Evolutionary conservation across 2,888 invertebrate genomes (phyloP), one percentile per base, ranked within the genome.

Genomic region (Hoplodrina ambigua): DNA sequence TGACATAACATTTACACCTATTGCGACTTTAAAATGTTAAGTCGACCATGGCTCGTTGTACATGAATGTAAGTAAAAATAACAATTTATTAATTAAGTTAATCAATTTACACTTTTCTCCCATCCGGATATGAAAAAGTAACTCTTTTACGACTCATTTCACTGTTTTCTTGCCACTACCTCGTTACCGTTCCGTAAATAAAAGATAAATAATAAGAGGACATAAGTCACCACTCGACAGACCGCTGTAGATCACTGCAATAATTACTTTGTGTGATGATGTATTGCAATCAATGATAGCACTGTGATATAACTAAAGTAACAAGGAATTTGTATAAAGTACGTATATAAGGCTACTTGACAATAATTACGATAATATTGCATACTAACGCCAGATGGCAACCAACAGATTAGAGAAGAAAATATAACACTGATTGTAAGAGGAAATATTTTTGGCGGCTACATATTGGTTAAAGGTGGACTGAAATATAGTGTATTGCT

Each of bases 251-350:
- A 76, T 37, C 6, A 59, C 49, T 60, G 44, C 50, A 55, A 52
- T 59, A 37, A 30, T 54, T 50, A 49, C 20, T 30, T 60, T 46
- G n/a, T 17, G 17, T 17, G 0, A 17, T 60, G 70, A 59, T 60
- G 37, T 72, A 72, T 56, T 52, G 30, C 59, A 69, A 73, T 77
- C 44, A 77, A 77, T 60, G 55, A 59, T 66, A 75, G 11, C 41
- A 69, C 41, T 54, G 30, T 49, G 49, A 53, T 17, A 59, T 54
- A 41, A 37, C 15, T 61, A 52, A 75, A 37, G n/a, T 46, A 11
- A 58, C 58, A 57, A 46, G 20, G 57, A 6, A 59, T 44, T 49
- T 50, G 37, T 17, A 20, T 58, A 19, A 57, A 72, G 75, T 66
- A 44, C 6, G 19, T 33, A 11, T 19, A 7, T 33, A 44, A 49